A percentile compares a stretch with the other conserved stretches of the same genome.
Conservation (phyloP, 2,797 vertebrate genomes). For the Trichosurus vulpecula region DNA sequence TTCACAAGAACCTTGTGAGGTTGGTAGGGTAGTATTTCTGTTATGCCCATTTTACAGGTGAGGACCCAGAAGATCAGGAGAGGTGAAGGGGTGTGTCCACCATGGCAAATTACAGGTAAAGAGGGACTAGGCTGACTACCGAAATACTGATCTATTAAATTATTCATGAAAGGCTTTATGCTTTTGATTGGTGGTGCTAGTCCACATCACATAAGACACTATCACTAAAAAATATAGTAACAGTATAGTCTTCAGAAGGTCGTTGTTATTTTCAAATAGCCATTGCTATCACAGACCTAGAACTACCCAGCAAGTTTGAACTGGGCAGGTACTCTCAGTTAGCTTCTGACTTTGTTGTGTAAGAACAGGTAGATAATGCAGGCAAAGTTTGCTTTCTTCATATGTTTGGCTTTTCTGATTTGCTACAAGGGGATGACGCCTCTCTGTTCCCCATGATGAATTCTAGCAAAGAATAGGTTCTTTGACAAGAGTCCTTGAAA, state of each 20-base stretch:
- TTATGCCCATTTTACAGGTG: too few relatives aligned
- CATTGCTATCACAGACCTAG: not conserved
- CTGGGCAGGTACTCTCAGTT: not conserved
- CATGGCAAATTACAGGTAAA: too few relatives aligned
- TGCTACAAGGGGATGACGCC: not conserved
- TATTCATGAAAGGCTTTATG: too few relatives aligned
- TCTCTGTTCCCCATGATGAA: not conserved
- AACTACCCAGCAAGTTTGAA: conserved; percentile 22
- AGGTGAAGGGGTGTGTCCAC: too few relatives aligned
- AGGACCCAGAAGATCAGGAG: too few relatives aligned
- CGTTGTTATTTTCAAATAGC: not conserved
- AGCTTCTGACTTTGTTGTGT: conserved; percentile 5
- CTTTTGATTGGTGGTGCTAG: not conserved
- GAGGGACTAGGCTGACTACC: too few relatives aligned
- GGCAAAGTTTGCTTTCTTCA: not conserved
- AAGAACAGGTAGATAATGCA: conserved; percentile 39
- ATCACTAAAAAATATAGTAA: conserved; percentile 44
- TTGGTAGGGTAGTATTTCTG: too few relatives aligned
- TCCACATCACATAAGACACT: conserved; percentile 24
- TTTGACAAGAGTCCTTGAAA: conserved; percentile 59
- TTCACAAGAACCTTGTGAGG: too few relatives aligned
- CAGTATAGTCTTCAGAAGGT: not conserved
- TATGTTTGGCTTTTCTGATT: not conserved
- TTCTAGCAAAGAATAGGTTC: conserved; percentile 27
- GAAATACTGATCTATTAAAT: too few relatives aligned